Evolutionary conservation across 2,888 invertebrate species (phyloP).

Genomic region (Philaethria dido): DNA sequence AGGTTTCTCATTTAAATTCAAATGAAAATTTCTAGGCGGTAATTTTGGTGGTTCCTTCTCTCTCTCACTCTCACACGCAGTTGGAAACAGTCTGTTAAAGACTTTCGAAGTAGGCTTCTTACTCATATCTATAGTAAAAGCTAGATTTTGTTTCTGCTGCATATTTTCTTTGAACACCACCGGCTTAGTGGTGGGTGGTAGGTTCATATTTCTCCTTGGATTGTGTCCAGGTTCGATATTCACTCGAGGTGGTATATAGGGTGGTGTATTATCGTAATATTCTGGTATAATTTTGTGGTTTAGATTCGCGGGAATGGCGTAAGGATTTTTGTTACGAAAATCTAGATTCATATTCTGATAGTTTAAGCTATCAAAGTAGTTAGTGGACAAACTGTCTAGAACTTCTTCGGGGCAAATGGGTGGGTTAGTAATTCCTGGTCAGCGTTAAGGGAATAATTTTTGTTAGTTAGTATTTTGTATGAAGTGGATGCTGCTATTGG

Average conservation of each 20-base stretch:
- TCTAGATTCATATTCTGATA: constrained; percentile 63
- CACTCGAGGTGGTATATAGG: constrained; percentile 77
- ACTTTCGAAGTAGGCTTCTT: constrained; percentile 72
- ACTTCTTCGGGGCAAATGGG: constrained; percentile 66
- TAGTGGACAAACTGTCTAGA: constrained; percentile 72
- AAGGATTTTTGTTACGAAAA: constrained; percentile 76
- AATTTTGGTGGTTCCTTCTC: constrained; percentile 59
- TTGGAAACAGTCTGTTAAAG: constrained; percentile 73
- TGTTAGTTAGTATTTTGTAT: constrained; percentile 40
- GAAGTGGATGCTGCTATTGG: constrained; percentile 34
- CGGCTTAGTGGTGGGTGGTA: constrained; percentile 59
- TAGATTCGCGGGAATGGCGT: constrained; percentile 79
- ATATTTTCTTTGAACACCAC: constrained; percentile 68
- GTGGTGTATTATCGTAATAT: constrained; percentile 60
- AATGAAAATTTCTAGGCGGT: constrained; percentile 70
- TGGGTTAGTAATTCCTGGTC: constrained; percentile 65
- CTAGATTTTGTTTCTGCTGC: constrained; percentile 59
- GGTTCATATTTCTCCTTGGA: constrained; percentile 56
- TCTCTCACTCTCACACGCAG: constrained; percentile 55
- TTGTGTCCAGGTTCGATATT: constrained; percentile 50
- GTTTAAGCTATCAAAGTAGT: constrained; percentile 77
- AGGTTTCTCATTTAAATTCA: constrained; percentile 70
- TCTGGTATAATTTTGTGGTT: constrained; percentile 72
- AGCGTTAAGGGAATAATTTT: constrained; percentile 58
- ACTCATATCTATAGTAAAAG: constrained; percentile 69